Conservation (phyloP, 2,888 invertebrate species). For the Chymomyza procnemis region DNA sequence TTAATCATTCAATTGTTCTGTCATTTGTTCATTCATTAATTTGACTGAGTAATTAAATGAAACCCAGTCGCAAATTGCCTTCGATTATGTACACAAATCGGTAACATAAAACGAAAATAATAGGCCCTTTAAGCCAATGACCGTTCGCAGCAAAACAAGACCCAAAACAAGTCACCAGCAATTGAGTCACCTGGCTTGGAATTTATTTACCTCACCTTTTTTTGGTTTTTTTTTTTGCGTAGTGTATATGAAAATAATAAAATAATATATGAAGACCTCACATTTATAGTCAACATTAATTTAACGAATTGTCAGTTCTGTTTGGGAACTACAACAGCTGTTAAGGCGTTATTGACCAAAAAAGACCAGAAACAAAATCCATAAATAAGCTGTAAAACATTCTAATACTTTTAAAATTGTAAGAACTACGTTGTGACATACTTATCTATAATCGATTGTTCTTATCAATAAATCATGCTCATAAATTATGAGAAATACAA, state of each 20-base stretch:
- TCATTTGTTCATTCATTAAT: not conserved
- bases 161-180: not conserved
- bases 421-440: no score
- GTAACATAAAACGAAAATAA: not conserved
- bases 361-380: no score
- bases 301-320: not conserved
- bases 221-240: not conserved
- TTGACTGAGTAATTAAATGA: not conserved
- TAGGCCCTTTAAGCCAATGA: not conserved
- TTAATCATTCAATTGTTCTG: constrained; percentile 43
- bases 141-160: not conserved
- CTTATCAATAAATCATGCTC: not conserved
- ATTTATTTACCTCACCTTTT: no score
- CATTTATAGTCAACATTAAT: not conserved
- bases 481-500: not conserved
- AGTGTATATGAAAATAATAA: no score
- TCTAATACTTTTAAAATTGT: not conserved
- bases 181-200: not conserved
- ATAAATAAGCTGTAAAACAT: not conserved
- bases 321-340: not conserved
- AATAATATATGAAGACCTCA: not conserved
- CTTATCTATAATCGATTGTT: not conserved
- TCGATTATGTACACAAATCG: not conserved
- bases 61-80: not conserved
- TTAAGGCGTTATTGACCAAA: not conserved